Evolutionary conservation across 2,888 invertebrate genomes (phyloP), one percentile per base, ranked within the genome.

Genomic region (Thera britannica): DNA sequence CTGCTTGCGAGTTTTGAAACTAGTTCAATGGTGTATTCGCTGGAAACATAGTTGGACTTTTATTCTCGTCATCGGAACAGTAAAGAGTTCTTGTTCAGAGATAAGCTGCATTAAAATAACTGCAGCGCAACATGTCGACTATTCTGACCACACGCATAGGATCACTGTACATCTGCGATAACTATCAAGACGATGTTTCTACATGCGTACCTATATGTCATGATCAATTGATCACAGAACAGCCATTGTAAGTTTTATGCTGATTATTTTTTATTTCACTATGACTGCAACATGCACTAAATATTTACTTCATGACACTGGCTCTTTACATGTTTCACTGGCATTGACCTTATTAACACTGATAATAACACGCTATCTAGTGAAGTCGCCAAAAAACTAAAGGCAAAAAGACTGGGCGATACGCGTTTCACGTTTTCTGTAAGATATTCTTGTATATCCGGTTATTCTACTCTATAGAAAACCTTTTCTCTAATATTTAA

Each of bases 61-160:
- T 54, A 54, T 46, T 62, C 5, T 2, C 34, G 11, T 9, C n/a
- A 11, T 36, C 36, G 12, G 48, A 56, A 44, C 51, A 64, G 46
- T 44, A 49, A 55, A 63, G n/a, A 12, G 57, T 64, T 61, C 5
- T 23, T 62, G 62, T 62, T 49, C 49, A 46, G 58, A 7, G 12
- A 62, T 35, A 60, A 67, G 62, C 57, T 44, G 58, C 46, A 46
- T 51, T 60, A 51, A 64, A 64, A 61, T 61, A 58, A 57, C 56
- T 46, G 56, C 3, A 9, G 2, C 9, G 3, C 48, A 58, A 56
- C 44, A 58, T 67, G 23, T 52, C 48, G 48, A 63, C 57, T 46
- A 64, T 57, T 64, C 36, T 60, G 60, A 57, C 68, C 68, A 51
- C 68, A 58, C 65, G n/a, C 68, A 49, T 49, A 34, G 57, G 60